Conservation (phyloP, 2,113 vertebrate species). For the Ia io region DNA sequence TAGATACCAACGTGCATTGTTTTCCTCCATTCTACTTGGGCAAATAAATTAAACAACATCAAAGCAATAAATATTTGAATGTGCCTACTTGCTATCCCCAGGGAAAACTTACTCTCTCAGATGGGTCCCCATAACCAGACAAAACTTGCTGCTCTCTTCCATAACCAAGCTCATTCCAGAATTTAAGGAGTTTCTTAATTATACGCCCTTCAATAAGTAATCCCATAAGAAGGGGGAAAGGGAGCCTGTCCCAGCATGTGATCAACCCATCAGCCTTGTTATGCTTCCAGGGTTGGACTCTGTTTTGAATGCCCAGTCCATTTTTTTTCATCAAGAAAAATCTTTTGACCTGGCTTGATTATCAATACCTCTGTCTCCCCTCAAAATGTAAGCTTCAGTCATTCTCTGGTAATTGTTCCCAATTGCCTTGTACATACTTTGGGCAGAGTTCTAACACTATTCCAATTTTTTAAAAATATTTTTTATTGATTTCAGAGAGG, state of each 20-base stretch:
- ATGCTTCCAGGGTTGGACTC: not conserved
- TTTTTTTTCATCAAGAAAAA: constrained; percentile 1
- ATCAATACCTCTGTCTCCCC: not conserved
- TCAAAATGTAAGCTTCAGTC: not conserved
- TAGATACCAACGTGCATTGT: not conserved
- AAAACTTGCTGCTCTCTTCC: not conserved
- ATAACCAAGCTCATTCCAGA: not conserved
- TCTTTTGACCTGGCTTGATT: not conserved
- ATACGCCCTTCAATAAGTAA: not conserved
- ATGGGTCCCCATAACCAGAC: not conserved
- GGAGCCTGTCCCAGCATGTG: not conserved
- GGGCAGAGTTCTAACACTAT: not conserved
- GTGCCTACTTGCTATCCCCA: not conserved
- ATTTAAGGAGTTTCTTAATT: not conserved
- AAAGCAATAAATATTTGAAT: constrained; percentile 49
- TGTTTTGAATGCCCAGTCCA: not conserved
- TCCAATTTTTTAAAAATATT: no score
- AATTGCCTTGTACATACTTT: not conserved
- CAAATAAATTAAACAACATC: constrained; percentile 52
- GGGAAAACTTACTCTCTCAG: not conserved
- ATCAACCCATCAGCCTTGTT: not conserved
- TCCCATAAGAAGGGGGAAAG: not conserved
- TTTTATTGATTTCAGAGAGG: no score
- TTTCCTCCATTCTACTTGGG: not conserved
- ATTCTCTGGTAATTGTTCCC: not conserved